A percentile compares a stretch with the other conserved stretches of the same genome.
These are phyloP conservation scores for Psittacula cyanocephala DNA, from an alignment of 2,113 vertebrate species.

Conservation along the genomic window DNA sequence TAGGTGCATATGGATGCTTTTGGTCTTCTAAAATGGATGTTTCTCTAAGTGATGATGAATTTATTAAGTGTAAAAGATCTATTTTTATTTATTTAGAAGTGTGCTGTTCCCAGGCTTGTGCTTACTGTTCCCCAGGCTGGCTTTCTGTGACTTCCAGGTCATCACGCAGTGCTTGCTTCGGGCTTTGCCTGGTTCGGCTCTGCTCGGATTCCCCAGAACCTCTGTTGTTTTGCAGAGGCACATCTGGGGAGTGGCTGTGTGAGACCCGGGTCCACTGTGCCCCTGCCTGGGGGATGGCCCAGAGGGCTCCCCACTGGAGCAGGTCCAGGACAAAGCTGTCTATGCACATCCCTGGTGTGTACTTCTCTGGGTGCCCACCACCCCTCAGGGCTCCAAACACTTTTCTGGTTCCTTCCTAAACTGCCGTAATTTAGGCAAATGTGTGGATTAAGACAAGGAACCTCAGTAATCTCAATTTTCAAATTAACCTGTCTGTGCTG, in stretches of 20 bases:
- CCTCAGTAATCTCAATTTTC: background rate
- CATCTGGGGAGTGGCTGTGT: fast-evolving
- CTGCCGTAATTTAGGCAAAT: background rate
- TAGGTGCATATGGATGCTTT: background rate
- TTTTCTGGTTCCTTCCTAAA: background rate
- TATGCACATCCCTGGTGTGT: background rate
- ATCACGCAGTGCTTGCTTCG: background rate
- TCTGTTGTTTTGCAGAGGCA: background rate
- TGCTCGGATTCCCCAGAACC: background rate
- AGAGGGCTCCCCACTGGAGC: background rate
- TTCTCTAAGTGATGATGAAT: background rate
- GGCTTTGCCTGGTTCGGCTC: background rate
- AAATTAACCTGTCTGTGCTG: background rate
- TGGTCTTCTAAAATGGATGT: background rate
- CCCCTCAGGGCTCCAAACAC: background rate
- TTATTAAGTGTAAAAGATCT: background rate
- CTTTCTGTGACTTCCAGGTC: background rate
- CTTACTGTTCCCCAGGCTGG: background rate
- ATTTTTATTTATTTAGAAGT: background rate
- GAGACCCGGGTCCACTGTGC: fast-evolving
- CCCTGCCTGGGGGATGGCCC: background rate
- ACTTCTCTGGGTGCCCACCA: background rate
- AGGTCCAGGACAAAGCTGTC: background rate
- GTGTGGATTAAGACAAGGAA: background rate
- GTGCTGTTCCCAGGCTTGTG: background rate